Conservation (phyloP, 2,113 vertebrate genomes). For the Campylorhamphus procurvoides region DNA sequence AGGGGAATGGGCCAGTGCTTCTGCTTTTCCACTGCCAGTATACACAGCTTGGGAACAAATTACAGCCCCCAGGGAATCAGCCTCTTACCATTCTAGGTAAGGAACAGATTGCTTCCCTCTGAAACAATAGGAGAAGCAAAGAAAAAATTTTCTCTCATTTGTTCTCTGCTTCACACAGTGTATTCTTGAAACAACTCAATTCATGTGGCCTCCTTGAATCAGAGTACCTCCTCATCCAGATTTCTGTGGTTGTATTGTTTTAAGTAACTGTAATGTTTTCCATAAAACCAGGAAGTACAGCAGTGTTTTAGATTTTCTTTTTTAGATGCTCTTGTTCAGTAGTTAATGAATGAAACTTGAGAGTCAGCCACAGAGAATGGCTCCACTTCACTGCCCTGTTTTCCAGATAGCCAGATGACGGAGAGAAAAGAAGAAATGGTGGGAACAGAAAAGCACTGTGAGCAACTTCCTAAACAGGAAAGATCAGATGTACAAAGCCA, state of each 20-base stretch:
- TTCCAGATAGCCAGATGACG: conserved; percentile 71
- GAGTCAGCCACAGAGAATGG: not conserved
- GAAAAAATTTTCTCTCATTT: not conserved
- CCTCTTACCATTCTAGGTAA: not conserved
- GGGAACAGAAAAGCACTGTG: conserved; percentile 64
- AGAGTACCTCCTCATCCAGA: not conserved
- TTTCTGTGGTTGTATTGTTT: not conserved
- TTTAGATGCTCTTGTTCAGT: not conserved
- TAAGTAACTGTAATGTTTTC: not conserved
- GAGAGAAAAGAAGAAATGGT: conserved; percentile 71
- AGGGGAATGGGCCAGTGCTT: not conserved
- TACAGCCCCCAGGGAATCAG: not conserved
- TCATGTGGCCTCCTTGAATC: fast-evolving
- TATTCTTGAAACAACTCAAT: not conserved
- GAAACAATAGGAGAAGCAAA: conserved; percentile 12
- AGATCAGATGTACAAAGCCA: conserved; percentile 69
- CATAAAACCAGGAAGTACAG: not conserved
- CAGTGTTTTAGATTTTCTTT: not conserved
- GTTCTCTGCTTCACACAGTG: not conserved
- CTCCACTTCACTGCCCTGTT: conserved; percentile 58
- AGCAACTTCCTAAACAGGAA: conserved; percentile 65
- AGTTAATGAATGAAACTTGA: not conserved
- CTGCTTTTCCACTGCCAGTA: not conserved
- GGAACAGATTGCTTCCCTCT: not conserved
- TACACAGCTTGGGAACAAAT: not conserved